Evolutionary conservation across 2,113 vertebrate species (phyloP), one percentile per base, ranked within the genome.

Genomic region (Hystrix cristata): DNA sequence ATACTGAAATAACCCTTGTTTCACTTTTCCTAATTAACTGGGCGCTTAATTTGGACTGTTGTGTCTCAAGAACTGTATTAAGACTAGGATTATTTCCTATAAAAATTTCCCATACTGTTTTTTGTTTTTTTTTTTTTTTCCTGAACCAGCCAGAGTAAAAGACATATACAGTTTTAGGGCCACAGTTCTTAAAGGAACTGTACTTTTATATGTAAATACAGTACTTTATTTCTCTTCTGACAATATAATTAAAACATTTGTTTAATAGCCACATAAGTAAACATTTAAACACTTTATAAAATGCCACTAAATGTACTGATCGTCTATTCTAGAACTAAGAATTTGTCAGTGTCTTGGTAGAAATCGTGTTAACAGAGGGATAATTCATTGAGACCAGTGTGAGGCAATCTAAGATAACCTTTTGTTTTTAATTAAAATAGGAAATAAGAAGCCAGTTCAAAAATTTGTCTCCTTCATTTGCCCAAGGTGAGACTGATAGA

Each of bases 401-500:
- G 83, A 71, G 53, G 80, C 91, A 96, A 87, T 91, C 46, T 83
- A 91, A 95, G 79, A 89, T 92, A 95, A 87, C 74, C 79, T 87
- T 97, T 97, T 89, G 67, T 80, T 95, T 97, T 97, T 94, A 96
- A 97, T 97, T 97, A 95, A 98, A 97, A 84, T 92, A 59, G 79
- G 62, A 84, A 96, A 69, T 85, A 92, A 91, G 64, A 80, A 94
- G 23, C 38, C 94, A 86, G 38, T 89, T 94, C 5, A 92, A 95
- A 94, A 97, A 83, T 95, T 74, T 91, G 86, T 97, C 78, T 93
- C 16, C 27, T 96, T 96, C 57, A 80, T 91, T 97, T 97, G 78
- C 55, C 29, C 43, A 85, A 86, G 67, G n/a, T 96, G 59, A 86
- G 27, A n/a, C 43, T 84, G 38, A 59, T 95, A 86, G 46, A 90